These are phyloP conservation scores for Sparus aurata DNA, from an alignment of 2,797 vertebrate species.

Conservation along the genomic window DNA sequence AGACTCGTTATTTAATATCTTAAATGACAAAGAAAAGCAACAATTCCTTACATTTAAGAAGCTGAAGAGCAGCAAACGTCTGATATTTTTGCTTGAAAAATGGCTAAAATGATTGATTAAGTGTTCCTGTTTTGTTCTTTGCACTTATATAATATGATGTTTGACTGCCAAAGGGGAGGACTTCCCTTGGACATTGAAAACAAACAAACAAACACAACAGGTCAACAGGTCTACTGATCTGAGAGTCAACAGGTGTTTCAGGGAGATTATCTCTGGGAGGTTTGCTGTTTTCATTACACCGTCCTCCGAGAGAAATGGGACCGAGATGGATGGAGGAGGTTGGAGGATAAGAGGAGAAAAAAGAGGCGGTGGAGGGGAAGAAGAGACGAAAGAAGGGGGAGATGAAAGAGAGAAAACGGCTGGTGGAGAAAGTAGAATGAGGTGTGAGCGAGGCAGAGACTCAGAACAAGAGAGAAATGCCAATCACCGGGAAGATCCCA, in stretches of 20 bases:
- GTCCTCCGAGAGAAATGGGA: not conserved
- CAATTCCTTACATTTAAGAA: no score
- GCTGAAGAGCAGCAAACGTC: no score
- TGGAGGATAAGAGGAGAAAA: not conserved
- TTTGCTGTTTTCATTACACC: not conserved
- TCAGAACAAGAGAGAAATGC: slow-evolving; percentile 20
- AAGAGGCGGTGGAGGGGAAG: not conserved
- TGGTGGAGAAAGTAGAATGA: slow-evolving; percentile 1
- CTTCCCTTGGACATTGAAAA: not conserved
- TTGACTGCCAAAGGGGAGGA: no score
- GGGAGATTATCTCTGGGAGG: not conserved
- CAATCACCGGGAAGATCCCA: slow-evolving; percentile 20
- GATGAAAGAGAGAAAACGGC: slow-evolving; percentile 19
- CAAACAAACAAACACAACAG: not conserved
- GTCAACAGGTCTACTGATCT: not conserved
- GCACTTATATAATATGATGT: no score
- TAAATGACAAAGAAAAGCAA: no score
- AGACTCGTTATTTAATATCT: no score
- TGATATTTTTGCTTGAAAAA: no score
- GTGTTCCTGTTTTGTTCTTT: not conserved
- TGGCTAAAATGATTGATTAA: no score
- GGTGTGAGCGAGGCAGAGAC: slow-evolving; percentile 5
- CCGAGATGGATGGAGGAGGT: slow-evolving; percentile 8
- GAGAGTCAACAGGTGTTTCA: not conserved
- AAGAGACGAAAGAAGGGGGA: slow-evolving; percentile 3